Evolutionary conservation across 2,113 vertebrate species (phyloP), one percentile per base, ranked within the genome.

Genomic region (Notiomystis cincta): DNA sequence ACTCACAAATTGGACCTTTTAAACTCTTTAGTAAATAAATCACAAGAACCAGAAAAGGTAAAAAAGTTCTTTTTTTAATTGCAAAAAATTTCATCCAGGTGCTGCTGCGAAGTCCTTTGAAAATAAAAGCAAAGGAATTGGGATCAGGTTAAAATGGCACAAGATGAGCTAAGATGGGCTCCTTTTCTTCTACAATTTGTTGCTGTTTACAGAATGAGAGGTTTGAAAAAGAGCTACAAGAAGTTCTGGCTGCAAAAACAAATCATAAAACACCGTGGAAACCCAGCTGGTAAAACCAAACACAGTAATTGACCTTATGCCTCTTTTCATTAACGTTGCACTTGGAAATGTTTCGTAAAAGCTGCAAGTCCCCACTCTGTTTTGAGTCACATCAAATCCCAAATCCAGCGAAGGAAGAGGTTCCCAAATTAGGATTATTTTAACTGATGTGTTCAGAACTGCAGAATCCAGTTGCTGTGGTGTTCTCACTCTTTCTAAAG

Each of bases 401-500:
- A 37, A 18, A 54, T 5, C 15, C 10, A 16, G 5, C 0, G 1
- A 76, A 77, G 25, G 5, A 35, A 28, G 24, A 31, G 6, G 33
- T 90, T 93, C 25, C 35, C 33, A 54, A 24, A 76, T 2, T n/a
- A 6, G 31, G 6, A 9, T 61, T 57, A 33, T 37, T 89, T 67
- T 25, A 20, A 45, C 3, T 31, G 13, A 30, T 37, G 12, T 28
- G 9, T 83, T 64, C 14, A 54, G 6, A n/a, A 11, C 4, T 21
- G 12, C 47, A 48, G 33, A 28, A 67, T 90, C 45, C 44, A 77
- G 21, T 3, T 42, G 19, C 22, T 10, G 5, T 28, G 20, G 10
- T 64, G 11, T 1, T 64, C 48, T 31, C 13, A 17, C 8, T 58
- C 7, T 1, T 10, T 42, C 6, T 5, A 30, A 47, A 47, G 0